Evolutionary conservation across 1,140 invertebrate species (phyloP).

Genomic region (Elymnias hypermnestra): DNA sequence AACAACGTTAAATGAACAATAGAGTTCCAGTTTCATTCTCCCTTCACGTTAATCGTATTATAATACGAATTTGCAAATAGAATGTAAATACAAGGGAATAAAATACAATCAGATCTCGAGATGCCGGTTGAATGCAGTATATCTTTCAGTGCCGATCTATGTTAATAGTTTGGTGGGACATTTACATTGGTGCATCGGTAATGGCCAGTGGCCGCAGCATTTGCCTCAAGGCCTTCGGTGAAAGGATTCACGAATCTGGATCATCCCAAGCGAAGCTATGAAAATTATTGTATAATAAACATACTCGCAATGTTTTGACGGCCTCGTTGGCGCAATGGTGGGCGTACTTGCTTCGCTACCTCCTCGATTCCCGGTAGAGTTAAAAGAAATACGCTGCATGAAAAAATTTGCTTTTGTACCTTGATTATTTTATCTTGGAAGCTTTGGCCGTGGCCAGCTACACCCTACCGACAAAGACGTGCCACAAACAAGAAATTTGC

Average conservation of each 20-base stretch:
- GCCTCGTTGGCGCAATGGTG: no score
- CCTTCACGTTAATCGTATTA: conserved; percentile 15
- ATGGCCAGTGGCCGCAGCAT: conserved; percentile 50
- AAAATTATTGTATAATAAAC: conserved; percentile 20
- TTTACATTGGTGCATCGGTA: conserved; percentile 62
- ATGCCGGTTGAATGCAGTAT: conserved; percentile 33
- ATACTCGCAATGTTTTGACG: conserved; percentile 4
- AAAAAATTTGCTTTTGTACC: no score
- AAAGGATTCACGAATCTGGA: conserved; percentile 68
- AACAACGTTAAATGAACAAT: conserved; percentile 21
- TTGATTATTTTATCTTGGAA: no score
- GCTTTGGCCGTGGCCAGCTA: no score
- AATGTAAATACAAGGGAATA: conserved; percentile 28
- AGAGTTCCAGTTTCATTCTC: conserved; percentile 14
- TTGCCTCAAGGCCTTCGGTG: conserved; percentile 59
- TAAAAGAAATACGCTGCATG: no score
- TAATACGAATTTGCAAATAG: conserved; percentile 19
- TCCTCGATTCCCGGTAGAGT: no score
- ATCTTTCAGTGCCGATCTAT: conserved; percentile 58
- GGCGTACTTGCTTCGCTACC: no score
- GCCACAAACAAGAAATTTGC: no score
- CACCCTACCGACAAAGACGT: no score
- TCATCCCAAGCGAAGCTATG: conserved; percentile 45
- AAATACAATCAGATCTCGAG: conserved; percentile 32
- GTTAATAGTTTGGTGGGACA: conserved; percentile 61